Evolutionary conservation across 2,888 invertebrate species (phyloP).

Genomic region (Microdon myrmicae): DNA sequence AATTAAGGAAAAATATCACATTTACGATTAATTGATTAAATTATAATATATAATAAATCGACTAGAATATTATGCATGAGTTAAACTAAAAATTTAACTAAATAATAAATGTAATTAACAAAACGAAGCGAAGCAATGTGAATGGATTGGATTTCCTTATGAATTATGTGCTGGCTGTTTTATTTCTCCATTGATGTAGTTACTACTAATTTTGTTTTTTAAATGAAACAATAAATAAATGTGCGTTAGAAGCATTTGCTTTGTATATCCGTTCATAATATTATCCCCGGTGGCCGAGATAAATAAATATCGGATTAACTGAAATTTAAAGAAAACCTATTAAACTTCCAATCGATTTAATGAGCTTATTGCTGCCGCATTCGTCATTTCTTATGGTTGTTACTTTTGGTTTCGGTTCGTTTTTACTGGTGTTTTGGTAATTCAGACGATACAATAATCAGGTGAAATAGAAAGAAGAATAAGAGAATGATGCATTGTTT

Average conservation of each 20-base stretch:
- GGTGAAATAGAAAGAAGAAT: conserved; percentile 16
- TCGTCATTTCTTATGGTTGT: conserved; percentile 18
- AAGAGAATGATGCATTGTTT: conserved; percentile 3
- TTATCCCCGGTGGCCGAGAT: conserved; percentile 17
- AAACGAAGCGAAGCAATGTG: conserved; percentile 19
- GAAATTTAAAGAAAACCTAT: conserved; percentile 36
- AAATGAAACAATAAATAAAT: conserved; percentile 20
- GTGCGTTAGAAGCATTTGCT: conserved; percentile 51
- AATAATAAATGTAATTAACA: conserved; percentile 9
- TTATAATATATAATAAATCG: conserved; percentile 28
- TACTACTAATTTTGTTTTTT: too few species aligned
- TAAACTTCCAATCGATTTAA: conserved; percentile 30
- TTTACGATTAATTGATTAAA: conserved; percentile 47
- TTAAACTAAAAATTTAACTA: conserved; percentile 38
- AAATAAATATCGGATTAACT: conserved; percentile 24
- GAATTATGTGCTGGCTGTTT: not conserved
- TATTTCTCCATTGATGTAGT: not conserved
- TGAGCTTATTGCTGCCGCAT: conserved; percentile 11
- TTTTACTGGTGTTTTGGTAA: conserved; percentile 28
- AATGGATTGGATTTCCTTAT: not conserved
- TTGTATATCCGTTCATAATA: conserved; percentile 31
- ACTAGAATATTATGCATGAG: conserved; percentile 49
- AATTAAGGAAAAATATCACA: conserved; percentile 48
- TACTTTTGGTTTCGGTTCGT: conserved; percentile 20
- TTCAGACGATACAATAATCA: conserved; percentile 21